Percentiles rank a stretch among this genome's conserved stretches.
phyloP scores from a whole-genome alignment of 2,797 vertebrate genomes.

The Tympanoctomys barrerae region DNA sequence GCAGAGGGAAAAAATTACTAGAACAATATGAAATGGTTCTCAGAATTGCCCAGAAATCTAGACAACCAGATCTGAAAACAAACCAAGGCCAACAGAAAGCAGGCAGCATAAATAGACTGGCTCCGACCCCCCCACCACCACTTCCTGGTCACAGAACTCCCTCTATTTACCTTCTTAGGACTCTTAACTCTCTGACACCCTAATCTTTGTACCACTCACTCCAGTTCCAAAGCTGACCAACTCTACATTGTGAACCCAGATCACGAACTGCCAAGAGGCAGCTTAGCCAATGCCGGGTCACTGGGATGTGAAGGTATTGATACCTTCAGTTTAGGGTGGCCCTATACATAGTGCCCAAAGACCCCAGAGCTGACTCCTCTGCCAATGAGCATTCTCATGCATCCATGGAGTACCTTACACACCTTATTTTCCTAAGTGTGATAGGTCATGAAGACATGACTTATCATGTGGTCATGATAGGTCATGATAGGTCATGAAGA shows the following conservation, averaged over 20 bases:
- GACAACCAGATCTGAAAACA: conserved; percentile 9
- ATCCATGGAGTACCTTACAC: neutral
- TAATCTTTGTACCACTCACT: neutral
- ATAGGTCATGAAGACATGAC: too few species aligned
- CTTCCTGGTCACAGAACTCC: neutral
- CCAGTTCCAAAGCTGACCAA: neutral
- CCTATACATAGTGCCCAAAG: neutral
- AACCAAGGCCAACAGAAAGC: neutral
- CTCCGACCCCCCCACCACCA: neutral
- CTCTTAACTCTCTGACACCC: neutral
- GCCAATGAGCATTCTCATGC: neutral
- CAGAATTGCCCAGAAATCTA: conserved; percentile 49
- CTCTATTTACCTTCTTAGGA: neutral
- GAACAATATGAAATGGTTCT: neutral
- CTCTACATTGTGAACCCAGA: neutral
- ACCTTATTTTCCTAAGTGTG: neutral
- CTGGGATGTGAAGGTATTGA: neutral
- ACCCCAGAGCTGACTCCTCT: neutral
- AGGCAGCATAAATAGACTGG: neutral
- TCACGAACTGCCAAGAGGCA: neutral
- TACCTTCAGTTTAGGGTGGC: neutral
- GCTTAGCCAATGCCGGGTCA: neutral
- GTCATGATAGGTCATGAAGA: neutral
- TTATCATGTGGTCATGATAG: too few species aligned
- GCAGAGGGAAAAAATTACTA: neutral